These are phyloP conservation scores for Psittacula echo DNA, from an alignment of 2,797 vertebrate genomes.

Conservation along the genomic window DNA sequence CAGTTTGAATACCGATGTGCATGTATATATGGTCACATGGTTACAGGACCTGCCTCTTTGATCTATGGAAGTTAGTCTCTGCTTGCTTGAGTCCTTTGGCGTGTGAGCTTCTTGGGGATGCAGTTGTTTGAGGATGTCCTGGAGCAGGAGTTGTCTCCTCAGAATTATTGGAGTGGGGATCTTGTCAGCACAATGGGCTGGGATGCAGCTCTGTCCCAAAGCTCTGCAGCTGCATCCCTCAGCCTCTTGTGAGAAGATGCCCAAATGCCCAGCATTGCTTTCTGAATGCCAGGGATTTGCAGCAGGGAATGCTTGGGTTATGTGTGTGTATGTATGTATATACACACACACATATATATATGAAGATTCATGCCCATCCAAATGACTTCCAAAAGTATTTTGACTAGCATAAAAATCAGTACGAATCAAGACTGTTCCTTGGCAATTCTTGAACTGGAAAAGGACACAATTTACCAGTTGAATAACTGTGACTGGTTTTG, in stretches of 20 bases:
- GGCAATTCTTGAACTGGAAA: not conserved
- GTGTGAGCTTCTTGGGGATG: not conserved
- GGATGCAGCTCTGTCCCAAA: not conserved
- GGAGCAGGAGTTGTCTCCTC: not conserved
- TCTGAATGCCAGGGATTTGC: no score
- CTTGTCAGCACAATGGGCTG: not conserved
- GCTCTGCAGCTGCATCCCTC: not conserved
- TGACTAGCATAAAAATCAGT: not conserved
- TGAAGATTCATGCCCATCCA: not conserved
- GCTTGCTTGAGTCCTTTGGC: not conserved
- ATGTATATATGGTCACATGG: rapidly evolving
- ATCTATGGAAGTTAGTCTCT: not conserved
- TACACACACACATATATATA: no score
- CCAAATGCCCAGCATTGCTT: not conserved
- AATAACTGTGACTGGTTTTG: not conserved
- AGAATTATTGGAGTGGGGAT: not conserved
- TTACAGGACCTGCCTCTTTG: not conserved
- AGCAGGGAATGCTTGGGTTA: not conserved
- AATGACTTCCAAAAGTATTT: not conserved
- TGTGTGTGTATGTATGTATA: not conserved
- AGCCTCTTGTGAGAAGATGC: not conserved
- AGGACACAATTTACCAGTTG: not conserved
- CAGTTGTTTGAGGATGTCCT: rapidly evolving
- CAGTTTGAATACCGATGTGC: not conserved
- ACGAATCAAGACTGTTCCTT: not conserved